Percentiles rank a stretch among this genome's conserved stretches.
Evolutionary conservation across 2,888 invertebrate species (phyloP).

Genomic region (Nephrocerus scutellatus): DNA sequence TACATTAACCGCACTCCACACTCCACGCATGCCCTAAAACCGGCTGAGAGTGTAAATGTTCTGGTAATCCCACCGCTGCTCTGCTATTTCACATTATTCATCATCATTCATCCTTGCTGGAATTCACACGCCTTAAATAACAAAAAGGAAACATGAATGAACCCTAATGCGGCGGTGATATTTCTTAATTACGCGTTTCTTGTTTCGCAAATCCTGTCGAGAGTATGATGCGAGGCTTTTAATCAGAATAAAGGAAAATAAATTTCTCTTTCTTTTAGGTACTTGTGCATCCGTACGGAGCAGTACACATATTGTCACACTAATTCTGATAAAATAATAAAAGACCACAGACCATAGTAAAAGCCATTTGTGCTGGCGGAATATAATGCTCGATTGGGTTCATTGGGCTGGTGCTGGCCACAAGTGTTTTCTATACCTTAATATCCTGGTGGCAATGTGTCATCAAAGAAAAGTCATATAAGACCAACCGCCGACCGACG

Average conservation of each 20-base stretch:
- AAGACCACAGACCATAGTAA: slow-evolving; percentile 15
- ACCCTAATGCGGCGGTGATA: slow-evolving; percentile 17
- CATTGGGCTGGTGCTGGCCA: too few relatives aligned
- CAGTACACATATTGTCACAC: slow-evolving; percentile 14
- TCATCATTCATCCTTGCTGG: too few relatives aligned
- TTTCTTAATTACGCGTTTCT: slow-evolving; percentile 18
- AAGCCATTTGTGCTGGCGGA: slow-evolving; percentile 18
- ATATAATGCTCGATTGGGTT: too few relatives aligned
- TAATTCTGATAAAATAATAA: slow-evolving; percentile 20
- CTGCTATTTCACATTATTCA: too few relatives aligned
- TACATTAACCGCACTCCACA: too few relatives aligned
- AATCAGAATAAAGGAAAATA: slow-evolving; percentile 1
- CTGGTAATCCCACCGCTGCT: too few relatives aligned
- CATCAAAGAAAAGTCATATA: too few relatives aligned
- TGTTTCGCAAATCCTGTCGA: slow-evolving; percentile 3
- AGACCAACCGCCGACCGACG: too few relatives aligned
- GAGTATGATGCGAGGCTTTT: slow-evolving; percentile 1
- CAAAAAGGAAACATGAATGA: slow-evolving; percentile 2
- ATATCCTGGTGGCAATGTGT: too few relatives aligned
- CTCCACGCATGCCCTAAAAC: too few relatives aligned
- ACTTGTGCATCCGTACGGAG: neutral
- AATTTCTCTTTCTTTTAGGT: slow-evolving; percentile 1
- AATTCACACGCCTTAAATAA: neutral
- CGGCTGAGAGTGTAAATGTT: too few relatives aligned
- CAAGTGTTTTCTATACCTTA: too few relatives aligned